Percentiles rank a stretch among this genome's conserved stretches.
These are phyloP conservation scores for Pseudochirops corinnae DNA, from an alignment of 2,797 vertebrate genomes.

Conservation along the genomic window DNA sequence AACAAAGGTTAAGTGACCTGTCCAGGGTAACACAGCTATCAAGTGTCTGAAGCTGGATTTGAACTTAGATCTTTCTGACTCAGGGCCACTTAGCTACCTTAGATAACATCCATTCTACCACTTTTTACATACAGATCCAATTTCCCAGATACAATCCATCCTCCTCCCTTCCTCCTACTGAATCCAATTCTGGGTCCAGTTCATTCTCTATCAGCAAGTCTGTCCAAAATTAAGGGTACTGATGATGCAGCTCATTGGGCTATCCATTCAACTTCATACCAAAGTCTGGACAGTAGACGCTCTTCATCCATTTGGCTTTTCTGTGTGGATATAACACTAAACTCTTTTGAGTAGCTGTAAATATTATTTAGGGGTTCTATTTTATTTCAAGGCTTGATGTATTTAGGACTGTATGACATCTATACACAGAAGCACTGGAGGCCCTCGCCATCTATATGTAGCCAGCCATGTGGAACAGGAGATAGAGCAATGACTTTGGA, in stretches of 20 bases:
- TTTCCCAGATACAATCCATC: not conserved
- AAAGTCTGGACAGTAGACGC: not conserved
- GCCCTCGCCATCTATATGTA: not conserved
- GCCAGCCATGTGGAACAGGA: not conserved
- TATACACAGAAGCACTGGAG: not conserved
- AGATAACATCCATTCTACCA: not conserved
- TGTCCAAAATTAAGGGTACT: not conserved
- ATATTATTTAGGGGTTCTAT: not conserved
- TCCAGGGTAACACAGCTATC: not conserved
- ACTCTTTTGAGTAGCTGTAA: not conserved
- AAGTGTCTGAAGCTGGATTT: not conserved
- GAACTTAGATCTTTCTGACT: not conserved
- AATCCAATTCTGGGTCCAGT: not conserved
- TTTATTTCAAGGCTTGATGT: not conserved
- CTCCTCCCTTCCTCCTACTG: not conserved
- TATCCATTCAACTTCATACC: not conserved
- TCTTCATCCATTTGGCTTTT: not conserved
- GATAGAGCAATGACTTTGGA: not conserved
- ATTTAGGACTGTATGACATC: not conserved
- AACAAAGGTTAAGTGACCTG: not conserved
- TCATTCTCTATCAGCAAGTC: not conserved
- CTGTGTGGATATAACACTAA: not conserved
- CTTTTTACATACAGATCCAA: not conserved
- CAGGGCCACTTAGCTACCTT: not conserved
- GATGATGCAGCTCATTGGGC: not conserved